A percentile compares a stretch with the other conserved stretches of the same genome.
phyloP scores from a whole-genome alignment of 2,797 vertebrate species.

The Sebastes miniatus region DNA sequence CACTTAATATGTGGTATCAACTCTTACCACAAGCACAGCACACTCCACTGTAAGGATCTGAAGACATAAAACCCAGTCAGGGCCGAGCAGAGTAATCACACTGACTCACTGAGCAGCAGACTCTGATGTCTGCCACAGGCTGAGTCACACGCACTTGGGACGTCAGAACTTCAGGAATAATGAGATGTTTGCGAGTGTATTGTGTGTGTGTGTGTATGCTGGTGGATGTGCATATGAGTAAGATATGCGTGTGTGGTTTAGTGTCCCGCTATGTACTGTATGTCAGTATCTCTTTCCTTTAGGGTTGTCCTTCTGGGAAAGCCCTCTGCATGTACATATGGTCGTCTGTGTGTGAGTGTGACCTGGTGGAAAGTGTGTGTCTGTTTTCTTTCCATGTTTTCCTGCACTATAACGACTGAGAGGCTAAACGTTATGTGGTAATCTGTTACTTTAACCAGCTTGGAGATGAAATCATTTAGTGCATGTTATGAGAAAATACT shows the following conservation, averaged over 20 bases:
- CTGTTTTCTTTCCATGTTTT: not conserved
- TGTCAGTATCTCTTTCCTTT: not conserved
- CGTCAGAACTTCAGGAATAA: conserved; percentile 21
- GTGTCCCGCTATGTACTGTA: not conserved
- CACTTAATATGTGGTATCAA: conserved; percentile 21
- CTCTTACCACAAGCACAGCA: not conserved
- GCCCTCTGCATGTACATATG: not conserved
- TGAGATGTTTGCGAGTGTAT: not conserved
- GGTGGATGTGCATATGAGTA: not conserved
- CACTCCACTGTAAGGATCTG: not conserved
- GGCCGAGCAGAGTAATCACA: not conserved
- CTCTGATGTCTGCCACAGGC: not conserved
- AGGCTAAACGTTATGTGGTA: not conserved
- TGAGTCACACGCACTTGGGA: conserved; percentile 32
- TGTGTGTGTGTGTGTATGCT: not conserved
- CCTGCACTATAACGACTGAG: not conserved
- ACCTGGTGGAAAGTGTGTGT: not conserved
- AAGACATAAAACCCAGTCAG: conserved; percentile 10
- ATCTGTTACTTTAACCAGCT: not conserved
- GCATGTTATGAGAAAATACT: not conserved
- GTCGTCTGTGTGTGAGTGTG: not conserved
- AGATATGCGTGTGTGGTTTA: not conserved
- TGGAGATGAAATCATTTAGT: conserved; percentile 5
- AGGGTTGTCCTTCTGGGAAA: not conserved
- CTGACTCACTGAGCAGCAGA: conserved; percentile 36